Conservation (phyloP, 2,888 invertebrate genomes). For the Morpho deidamia region DNA sequence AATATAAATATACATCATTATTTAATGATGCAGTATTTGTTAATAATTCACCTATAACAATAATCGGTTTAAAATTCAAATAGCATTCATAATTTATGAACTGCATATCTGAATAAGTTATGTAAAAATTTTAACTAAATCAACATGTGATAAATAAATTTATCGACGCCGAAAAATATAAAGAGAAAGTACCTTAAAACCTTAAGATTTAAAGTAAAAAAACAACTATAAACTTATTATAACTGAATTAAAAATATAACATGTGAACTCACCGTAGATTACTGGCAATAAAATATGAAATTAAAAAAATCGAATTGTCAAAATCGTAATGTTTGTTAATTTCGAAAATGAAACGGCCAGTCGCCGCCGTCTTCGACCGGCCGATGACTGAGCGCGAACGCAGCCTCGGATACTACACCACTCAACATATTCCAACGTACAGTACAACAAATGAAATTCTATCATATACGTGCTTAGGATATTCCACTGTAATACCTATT, state of each 20-base stretch:
- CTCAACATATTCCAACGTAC: constrained; percentile 18
- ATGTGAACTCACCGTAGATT: background rate
- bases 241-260: background rate
- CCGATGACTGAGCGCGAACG: constrained; percentile 57
- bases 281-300: background rate
- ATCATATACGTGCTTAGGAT: background rate
- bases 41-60: too few species aligned
- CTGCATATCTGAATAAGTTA: too few species aligned
- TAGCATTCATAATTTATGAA: too few species aligned
- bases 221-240: background rate
- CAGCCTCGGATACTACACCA: constrained; percentile 23
- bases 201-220: background rate
- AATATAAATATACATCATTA: too few species aligned
- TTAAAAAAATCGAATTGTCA: background rate
- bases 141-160: too few species aligned
- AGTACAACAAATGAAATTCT: constrained; percentile 15
- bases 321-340: constrained; percentile 10
- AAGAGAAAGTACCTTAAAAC: too few species aligned
- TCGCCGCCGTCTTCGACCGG: constrained; percentile 47
- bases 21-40: too few species aligned
- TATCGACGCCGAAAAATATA: too few species aligned
- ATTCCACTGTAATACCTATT: background rate
- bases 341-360: constrained; percentile 44
- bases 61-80: too few species aligned
- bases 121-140: too few species aligned